Evolutionary conservation across 2,888 invertebrate genomes (phyloP), one percentile per base, ranked within the genome.

Genomic region (Drosophila lutescens): DNA sequence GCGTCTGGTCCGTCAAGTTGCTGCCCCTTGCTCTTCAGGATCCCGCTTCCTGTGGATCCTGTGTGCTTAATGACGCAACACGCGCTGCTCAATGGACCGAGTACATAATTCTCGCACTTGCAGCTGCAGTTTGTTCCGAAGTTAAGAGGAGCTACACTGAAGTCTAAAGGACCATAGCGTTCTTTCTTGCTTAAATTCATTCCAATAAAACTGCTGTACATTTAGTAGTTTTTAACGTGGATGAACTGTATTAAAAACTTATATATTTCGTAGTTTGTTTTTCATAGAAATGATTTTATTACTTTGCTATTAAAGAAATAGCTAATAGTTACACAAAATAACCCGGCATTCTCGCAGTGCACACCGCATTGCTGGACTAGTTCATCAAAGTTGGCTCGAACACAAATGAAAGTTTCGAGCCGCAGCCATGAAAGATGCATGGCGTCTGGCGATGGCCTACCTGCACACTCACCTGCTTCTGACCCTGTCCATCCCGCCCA

Each of bases 341-440:
- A 1, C 12, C 4, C 8, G 2, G 23, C 4, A 26, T 47, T 13
- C 7, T 4, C 15, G 17, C 32, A 38, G 50, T 60, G 53, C 36
- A 59, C 36, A 34, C 23, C 36, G 34, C 47, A 50, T 32, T 46
- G 15, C 41, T 12, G 17, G 56, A 32, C 9, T 69, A 77, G 77
- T 86, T 83, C 83, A 86, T 84, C 87, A 85, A 85, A 85, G 75
- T 85, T 86, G 66, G 77, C 74, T 85, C 82, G 80, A 81, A 86
- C 77, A 86, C 82, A 86, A 81, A 85, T 73, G 78, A 82, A 86
- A 86, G 68, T 81, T 85, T 86, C 77, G 75, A 69, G 75, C 80
- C 72, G 60, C 66, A 70, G 50, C 63, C 56, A 73, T 75, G 71
- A 76, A 74, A 76, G 58, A 74, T 71, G 59, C 69, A 78, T 63